Conservation (phyloP, 1,140 invertebrate genomes). For the Saccostrea cuccullata region DNA sequence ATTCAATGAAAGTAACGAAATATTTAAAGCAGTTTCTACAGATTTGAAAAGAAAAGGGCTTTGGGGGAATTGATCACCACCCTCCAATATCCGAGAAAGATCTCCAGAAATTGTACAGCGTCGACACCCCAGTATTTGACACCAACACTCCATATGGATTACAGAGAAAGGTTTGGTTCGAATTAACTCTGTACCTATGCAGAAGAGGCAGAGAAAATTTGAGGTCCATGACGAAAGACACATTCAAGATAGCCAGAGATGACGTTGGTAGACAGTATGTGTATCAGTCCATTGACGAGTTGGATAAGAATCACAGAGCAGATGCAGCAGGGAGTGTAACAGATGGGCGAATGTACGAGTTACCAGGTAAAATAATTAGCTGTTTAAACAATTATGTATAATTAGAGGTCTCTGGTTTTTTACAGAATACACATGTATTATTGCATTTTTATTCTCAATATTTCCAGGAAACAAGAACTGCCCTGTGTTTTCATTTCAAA, state of each 20-base stretch:
- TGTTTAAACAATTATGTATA: too few relatives aligned
- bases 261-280: constrained; percentile 11
- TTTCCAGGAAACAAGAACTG: neutral
- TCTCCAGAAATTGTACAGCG: constrained; percentile 8
- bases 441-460: neutral
- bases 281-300: too few relatives aligned
- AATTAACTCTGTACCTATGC: constrained; percentile 40
- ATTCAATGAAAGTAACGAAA: too few relatives aligned
- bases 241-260: constrained; percentile 28
- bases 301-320: too few relatives aligned
- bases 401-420: neutral
- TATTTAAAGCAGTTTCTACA: neutral
- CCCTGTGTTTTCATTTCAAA: neutral
- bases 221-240: constrained; percentile 6
- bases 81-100: neutral
- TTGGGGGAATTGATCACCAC: neutral
- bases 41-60: neutral
- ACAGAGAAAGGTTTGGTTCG: constrained; percentile 49
- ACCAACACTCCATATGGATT: constrained; percentile 41
- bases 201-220: constrained; percentile 40
- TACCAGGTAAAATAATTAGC: neutral
- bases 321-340: neutral
- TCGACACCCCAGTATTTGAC: constrained; percentile 25
- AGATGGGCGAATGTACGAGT: too few relatives aligned
- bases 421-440: neutral